Conservation (phyloP, 2,113 vertebrate species). For the Eudyptes chrysolophus region DNA sequence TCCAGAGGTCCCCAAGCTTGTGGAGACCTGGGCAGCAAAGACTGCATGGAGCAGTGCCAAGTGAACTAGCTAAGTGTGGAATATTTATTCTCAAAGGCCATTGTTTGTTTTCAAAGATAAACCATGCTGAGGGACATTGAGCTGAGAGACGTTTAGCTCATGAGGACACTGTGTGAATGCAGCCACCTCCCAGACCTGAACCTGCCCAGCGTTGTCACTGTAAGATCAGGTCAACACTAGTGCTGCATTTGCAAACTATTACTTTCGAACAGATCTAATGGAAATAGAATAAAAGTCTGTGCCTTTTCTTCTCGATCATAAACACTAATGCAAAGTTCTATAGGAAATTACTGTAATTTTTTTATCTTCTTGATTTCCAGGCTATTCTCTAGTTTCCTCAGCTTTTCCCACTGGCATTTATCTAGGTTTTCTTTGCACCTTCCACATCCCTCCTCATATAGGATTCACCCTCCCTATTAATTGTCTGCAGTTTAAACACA, state of each 20-base stretch:
- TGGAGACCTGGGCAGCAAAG: neutral
- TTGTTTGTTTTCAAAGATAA: neutral
- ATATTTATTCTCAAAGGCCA: neutral
- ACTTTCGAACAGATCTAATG: neutral
- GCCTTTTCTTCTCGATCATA: neutral
- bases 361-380: neutral
- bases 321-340: neutral
- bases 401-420: neutral
- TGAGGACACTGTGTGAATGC: accelerated
- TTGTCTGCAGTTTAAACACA: neutral
- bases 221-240: neutral
- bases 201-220: accelerated
- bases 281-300: neutral
- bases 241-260: neutral
- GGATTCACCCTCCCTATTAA: neutral
- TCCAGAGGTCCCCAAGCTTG: neutral
- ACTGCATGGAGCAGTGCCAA: neutral
- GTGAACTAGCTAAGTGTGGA: neutral
- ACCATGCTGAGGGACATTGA: neutral
- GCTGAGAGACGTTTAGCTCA: neutral
- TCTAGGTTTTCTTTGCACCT: neutral
- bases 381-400: neutral
- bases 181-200: neutral
- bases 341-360: neutral
- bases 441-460: neutral